These are phyloP conservation scores for Macroglossus sobrinus DNA, from an alignment of 2,113 vertebrate genomes.

Conservation along the genomic window DNA sequence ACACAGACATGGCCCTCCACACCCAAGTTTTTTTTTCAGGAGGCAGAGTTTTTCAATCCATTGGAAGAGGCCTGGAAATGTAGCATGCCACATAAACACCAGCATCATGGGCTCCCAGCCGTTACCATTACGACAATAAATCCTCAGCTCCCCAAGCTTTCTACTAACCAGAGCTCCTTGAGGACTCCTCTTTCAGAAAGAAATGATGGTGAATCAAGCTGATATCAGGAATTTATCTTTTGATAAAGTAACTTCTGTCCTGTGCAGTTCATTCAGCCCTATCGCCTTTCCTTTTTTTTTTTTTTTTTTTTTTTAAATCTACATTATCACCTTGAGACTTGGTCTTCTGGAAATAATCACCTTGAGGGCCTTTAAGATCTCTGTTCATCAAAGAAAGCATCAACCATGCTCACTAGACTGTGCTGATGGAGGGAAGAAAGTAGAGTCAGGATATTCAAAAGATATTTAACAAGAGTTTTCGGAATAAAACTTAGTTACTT, in stretches of 20 bases:
- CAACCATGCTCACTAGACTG: constrained; percentile 28
- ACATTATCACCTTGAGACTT: constrained; percentile 44
- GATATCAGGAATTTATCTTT: constrained; percentile 48
- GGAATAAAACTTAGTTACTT: constrained; percentile 49
- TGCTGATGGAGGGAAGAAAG: neutral
- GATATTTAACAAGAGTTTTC: constrained; percentile 21
- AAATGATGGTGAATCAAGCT: constrained; percentile 22
- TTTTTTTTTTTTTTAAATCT: neutral
- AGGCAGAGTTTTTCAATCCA: neutral
- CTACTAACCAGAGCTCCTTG: neutral
- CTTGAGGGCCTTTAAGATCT: constrained; percentile 34
- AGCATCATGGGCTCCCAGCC: neutral
- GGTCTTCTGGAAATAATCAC: constrained; percentile 54
- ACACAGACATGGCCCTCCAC: neutral
- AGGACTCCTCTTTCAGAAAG: constrained; percentile 9
- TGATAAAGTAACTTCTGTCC: constrained; percentile 48
- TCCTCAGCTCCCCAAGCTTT: neutral
- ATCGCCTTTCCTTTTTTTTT: constrained; percentile 13
- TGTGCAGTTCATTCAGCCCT: neutral
- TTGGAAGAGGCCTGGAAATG: neutral
- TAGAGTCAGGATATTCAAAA: constrained; percentile 12
- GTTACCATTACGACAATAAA: neutral
- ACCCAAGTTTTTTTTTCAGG: neutral
- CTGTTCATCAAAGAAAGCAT: constrained; percentile 53
- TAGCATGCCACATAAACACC: neutral